These are phyloP conservation scores for Lobophora halterata DNA, from an alignment of 2,888 invertebrate genomes.

Conservation along the genomic window DNA sequence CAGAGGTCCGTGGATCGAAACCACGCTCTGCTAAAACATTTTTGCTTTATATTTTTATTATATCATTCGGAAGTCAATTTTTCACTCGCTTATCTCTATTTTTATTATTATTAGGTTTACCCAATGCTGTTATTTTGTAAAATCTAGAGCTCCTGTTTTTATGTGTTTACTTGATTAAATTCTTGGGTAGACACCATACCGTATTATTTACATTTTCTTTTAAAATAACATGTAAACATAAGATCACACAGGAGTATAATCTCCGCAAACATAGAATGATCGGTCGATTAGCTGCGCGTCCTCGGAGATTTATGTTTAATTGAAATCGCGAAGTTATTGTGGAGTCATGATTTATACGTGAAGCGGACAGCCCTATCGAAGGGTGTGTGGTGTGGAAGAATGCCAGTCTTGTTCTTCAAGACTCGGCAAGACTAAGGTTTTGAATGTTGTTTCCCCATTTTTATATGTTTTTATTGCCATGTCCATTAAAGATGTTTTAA, in stretches of 20 bases:
- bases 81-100: no score
- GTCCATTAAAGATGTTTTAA: no score
- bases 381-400: slow-evolving; percentile 26
- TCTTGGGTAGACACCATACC: no score
- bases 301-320: slow-evolving; percentile 75
- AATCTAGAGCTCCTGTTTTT: no score
- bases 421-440: no score
- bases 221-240: slow-evolving; percentile 4
- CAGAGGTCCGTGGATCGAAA: slow-evolving; percentile 95
- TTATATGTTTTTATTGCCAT: no score
- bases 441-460: no score
- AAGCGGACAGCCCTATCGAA: slow-evolving; percentile 36
- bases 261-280: slow-evolving; percentile 46
- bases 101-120: no score
- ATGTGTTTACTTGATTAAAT: no score
- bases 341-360: slow-evolving; percentile 65
- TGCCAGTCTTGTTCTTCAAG: slow-evolving; percentile 5
- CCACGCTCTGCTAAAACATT: slow-evolving; percentile 87
- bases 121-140: no score
- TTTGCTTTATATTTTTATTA: slow-evolving; percentile 36
- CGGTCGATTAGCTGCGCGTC: slow-evolving; percentile 66
- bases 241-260: slow-evolving; percentile 23
- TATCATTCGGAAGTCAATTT: no score
- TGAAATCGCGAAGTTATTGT: slow-evolving; percentile 73
- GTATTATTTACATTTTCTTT: no score